Evolutionary conservation across 2,113 vertebrate species (phyloP).

Genomic region (Hippocampus barbouri): DNA sequence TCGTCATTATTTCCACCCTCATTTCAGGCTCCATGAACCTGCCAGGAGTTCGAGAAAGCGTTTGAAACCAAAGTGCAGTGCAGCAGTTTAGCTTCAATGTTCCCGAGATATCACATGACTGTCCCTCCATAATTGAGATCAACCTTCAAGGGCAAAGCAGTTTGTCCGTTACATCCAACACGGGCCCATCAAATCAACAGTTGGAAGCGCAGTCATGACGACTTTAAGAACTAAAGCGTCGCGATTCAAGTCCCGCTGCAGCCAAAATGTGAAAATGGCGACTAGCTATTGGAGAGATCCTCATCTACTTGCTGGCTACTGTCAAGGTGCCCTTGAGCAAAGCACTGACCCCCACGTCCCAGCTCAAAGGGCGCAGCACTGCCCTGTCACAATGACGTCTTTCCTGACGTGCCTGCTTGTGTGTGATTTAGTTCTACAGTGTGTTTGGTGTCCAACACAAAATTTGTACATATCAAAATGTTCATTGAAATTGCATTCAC

Average conservation of each 20-base stretch:
- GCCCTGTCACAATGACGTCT: too few species aligned
- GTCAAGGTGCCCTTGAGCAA: not conserved
- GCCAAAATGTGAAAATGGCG: not conserved
- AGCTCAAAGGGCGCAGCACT: too few species aligned
- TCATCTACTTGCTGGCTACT: not conserved
- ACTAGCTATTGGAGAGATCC: not conserved
- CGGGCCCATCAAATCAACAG: not conserved
- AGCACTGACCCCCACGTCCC: too few species aligned
- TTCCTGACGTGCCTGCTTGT: too few species aligned
- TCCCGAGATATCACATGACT: not conserved
- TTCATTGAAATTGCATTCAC: too few species aligned
- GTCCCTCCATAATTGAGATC: not conserved
- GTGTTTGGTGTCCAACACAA: too few species aligned
- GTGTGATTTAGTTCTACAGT: too few species aligned
- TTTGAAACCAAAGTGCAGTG: not conserved
- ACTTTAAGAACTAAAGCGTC: not conserved
- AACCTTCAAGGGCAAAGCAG: not conserved
- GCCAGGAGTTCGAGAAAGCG: not conserved
- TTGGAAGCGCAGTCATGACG: not conserved
- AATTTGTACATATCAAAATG: too few species aligned
- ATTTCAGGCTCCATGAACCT: not conserved
- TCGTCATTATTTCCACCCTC: slow-evolving; percentile 1
- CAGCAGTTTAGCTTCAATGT: not conserved
- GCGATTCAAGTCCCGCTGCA: not conserved
- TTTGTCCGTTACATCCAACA: not conserved